phyloP scores from a whole-genome alignment of 2,888 invertebrate species.

The Atrina japonica region DNA sequence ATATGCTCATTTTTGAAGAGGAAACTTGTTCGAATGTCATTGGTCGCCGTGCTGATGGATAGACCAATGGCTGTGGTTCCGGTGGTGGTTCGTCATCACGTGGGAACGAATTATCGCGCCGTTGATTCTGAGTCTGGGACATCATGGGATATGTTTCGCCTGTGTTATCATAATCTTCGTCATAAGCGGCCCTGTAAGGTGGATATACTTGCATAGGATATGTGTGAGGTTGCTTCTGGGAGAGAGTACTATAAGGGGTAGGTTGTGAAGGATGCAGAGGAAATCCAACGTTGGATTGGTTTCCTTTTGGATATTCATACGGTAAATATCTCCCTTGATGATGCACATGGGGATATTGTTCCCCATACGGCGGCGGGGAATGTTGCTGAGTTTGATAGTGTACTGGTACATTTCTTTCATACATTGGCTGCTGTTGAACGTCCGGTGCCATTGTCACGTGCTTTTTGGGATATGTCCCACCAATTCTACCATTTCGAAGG shows the following conservation, averaged over 20 bases:
- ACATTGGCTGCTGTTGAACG: conserved; percentile 18
- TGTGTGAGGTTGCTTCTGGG: conserved; percentile 16
- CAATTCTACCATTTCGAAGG: conserved; percentile 54
- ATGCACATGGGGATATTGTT: conserved; percentile 11
- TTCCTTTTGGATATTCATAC: conserved; percentile 9
- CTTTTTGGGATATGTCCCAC: conserved; percentile 59
- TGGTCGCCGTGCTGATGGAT: conserved; percentile 71
- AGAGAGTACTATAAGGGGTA: conserved; percentile 38
- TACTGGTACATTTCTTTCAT: conserved; percentile 17
- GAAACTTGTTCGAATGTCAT: conserved; percentile 74
- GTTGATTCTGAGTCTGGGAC: conserved; percentile 27
- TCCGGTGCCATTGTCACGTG: conserved; percentile 68
- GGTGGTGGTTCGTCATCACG: conserved; percentile 45
- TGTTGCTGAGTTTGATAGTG: conserved; percentile 15
- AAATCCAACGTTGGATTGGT: conserved; percentile 13
- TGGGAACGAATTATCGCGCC: conserved; percentile 20
- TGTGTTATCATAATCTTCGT: conserved; percentile 72
- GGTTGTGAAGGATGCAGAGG: conserved; percentile 32
- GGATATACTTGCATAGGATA: conserved; percentile 23
- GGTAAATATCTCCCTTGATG: not conserved
- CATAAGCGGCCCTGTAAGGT: conserved; percentile 41
- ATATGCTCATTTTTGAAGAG: conserved; percentile 74
- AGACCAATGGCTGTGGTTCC: conserved; percentile 66
- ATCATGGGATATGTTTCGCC: conserved; percentile 64
- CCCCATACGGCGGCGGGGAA: conserved; percentile 28